Evolutionary conservation across 2,888 invertebrate genomes (phyloP).

Genomic region (Trissolcus japonicus): DNA sequence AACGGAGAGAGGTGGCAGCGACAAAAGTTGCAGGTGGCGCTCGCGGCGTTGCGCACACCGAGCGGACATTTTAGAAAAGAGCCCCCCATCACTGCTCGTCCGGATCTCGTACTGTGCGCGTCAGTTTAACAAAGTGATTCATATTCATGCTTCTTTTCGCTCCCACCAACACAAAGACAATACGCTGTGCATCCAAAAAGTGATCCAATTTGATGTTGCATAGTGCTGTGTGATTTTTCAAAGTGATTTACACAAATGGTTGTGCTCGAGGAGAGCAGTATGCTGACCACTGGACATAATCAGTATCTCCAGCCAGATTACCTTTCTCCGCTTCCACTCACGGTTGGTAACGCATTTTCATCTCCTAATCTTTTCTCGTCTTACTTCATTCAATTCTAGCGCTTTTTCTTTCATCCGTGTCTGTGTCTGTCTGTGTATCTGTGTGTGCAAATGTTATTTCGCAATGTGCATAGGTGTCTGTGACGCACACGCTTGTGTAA

Average conservation of each 20-base stretch:
- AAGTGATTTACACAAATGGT: slow-evolving; percentile 82
- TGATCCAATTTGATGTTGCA: slow-evolving; percentile 13
- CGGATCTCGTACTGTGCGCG: slow-evolving; percentile 66
- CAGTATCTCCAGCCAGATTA: slow-evolving; percentile 98
- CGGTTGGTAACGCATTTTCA: slow-evolving; percentile 83
- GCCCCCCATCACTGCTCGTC: slow-evolving; percentile 67
- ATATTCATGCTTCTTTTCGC: slow-evolving; percentile 2
- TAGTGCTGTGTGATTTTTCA: slow-evolving; percentile 51
- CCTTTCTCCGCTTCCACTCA: slow-evolving; percentile 93
- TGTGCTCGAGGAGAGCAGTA: slow-evolving; percentile 93
- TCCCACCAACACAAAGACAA: slow-evolving; percentile 3
- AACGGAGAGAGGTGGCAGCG: slow-evolving; percentile 67
- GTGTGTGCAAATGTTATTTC: not conserved
- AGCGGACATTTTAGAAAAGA: slow-evolving; percentile 57
- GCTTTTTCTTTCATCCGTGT: not conserved
- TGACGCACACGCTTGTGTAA: not conserved
- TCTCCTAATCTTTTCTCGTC: not conserved
- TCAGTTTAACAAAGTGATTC: slow-evolving; percentile 46
- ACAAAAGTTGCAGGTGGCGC: slow-evolving; percentile 70
- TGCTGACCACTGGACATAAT: slow-evolving; percentile 92
- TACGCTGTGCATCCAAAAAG: slow-evolving; percentile 4
- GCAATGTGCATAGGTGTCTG: slow-evolving; percentile 2
- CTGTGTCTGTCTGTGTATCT: not conserved
- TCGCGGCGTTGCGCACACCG: slow-evolving; percentile 63
- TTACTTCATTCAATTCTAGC: not conserved